Evolutionary conservation across 2,113 vertebrate species (phyloP).

Genomic region (Trochalopteron elliotii): DNA sequence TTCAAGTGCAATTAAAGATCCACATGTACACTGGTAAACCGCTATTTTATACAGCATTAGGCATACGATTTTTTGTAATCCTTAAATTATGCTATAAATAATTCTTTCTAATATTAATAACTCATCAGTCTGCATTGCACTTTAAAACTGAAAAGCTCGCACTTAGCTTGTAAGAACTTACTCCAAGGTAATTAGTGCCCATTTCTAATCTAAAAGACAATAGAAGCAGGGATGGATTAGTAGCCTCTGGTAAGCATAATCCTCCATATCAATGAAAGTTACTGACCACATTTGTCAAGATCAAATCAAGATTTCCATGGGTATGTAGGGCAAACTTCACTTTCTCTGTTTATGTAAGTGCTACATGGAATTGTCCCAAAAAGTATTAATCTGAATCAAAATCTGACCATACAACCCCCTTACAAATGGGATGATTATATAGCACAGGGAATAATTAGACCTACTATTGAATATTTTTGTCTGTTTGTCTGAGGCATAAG

Average conservation of each 20-base stretch:
- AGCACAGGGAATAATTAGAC: neutral
- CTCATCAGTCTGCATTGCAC: neutral
- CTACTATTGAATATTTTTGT: neutral
- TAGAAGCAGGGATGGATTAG: neutral
- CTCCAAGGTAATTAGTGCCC: neutral
- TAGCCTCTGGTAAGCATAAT: neutral
- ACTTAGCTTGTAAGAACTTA: neutral
- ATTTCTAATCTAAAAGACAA: neutral
- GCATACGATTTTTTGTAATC: neutral
- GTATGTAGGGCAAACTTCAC: neutral
- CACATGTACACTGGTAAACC: neutral
- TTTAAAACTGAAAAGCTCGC: slow-evolving; percentile 11
- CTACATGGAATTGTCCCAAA: neutral
- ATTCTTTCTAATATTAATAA: slow-evolving; percentile 24
- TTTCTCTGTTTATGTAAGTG: neutral
- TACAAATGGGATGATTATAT: neutral
- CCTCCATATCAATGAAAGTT: neutral
- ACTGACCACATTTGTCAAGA: neutral
- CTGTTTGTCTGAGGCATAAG: neutral
- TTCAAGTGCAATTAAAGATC: neutral
- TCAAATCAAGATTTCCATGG: neutral
- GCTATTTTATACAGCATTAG: accelerated
- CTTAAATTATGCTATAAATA: neutral
- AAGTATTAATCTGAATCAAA: neutral
- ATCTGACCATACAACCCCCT: neutral